phyloP scores from a whole-genome alignment of 2,113 vertebrate species.

The Fulmarus glacialis region DNA sequence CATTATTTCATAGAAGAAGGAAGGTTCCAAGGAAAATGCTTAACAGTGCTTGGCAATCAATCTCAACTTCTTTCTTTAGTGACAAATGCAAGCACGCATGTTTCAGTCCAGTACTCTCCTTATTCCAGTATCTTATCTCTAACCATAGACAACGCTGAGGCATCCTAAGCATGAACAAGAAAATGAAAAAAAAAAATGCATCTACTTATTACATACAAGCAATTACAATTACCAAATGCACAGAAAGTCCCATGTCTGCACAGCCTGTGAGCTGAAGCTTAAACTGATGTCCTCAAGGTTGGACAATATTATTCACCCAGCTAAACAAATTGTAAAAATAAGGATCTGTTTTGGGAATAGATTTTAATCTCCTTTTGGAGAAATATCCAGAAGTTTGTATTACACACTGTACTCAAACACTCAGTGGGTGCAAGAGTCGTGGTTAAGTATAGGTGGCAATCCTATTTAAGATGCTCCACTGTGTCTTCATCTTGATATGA shows the following conservation, averaged over 20 bases:
- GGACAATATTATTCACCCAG: neutral
- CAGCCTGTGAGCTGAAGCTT: neutral
- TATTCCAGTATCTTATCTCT: neutral
- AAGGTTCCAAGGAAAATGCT: neutral
- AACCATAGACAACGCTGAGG: neutral
- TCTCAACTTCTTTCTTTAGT: neutral
- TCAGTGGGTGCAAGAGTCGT: neutral
- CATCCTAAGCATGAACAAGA: neutral
- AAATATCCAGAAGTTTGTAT: neutral
- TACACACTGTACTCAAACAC: neutral
- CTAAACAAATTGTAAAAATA: neutral
- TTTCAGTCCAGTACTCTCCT: neutral
- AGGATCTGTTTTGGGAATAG: neutral
- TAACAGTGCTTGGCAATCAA: neutral
- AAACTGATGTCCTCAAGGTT: neutral
- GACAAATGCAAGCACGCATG: neutral
- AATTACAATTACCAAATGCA: neutral
- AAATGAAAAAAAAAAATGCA: neutral
- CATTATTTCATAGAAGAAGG: neutral
- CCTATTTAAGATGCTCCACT: neutral
- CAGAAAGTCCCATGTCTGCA: neutral
- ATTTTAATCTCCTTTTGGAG: neutral
- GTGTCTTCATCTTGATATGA: neutral
- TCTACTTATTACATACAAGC: neutral
- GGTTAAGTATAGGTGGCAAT: neutral